phyloP scores from a whole-genome alignment of 37 sponge, comb jelly and placozoan species.

The Ianthella basta region DNA sequence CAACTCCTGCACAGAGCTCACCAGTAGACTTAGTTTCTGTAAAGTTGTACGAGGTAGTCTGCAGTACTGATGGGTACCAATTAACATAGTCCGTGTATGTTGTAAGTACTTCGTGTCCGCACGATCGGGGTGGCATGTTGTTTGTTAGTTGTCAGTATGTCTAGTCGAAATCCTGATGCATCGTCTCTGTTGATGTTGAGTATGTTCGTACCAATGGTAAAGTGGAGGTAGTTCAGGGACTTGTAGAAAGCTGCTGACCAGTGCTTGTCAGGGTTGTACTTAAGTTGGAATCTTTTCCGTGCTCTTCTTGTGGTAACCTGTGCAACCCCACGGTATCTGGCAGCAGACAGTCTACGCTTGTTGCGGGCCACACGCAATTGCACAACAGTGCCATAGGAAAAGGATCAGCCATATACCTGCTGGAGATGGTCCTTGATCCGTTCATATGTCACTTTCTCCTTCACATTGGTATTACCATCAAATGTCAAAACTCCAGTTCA shows the following conservation, averaged over 20 bases:
- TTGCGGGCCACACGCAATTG: too few relatives aligned
- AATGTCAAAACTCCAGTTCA: too few relatives aligned
- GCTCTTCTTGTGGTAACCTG: constrained; percentile 41
- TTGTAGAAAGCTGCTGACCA: constrained; percentile 48
- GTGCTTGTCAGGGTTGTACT: constrained; percentile 45
- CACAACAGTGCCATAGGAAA: too few relatives aligned
- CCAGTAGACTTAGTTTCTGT: constrained; percentile 22
- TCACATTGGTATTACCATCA: too few relatives aligned
- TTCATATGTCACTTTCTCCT: too few relatives aligned
- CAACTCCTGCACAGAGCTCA: constrained; percentile 48
- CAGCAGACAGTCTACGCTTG: too few relatives aligned
- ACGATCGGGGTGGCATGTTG: constrained; percentile 46
- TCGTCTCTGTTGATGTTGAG: constrained; percentile 60
- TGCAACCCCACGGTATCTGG: constrained; percentile 38
- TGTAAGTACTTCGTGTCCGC: not conserved
- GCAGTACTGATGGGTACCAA: constrained; percentile 33
- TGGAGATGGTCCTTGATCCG: too few relatives aligned
- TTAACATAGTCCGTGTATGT: constrained; percentile 60
- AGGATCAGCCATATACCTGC: too few relatives aligned
- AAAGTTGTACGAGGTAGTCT: constrained; percentile 62
- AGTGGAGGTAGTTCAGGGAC: constrained; percentile 30
- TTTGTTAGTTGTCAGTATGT: constrained; percentile 47
- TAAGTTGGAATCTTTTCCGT: constrained; percentile 40
- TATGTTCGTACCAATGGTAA: constrained; percentile 44
- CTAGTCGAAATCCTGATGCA: constrained; percentile 56